Conservation (phyloP, 1,140 invertebrate species). For the Heterodera schachtii region DNA sequence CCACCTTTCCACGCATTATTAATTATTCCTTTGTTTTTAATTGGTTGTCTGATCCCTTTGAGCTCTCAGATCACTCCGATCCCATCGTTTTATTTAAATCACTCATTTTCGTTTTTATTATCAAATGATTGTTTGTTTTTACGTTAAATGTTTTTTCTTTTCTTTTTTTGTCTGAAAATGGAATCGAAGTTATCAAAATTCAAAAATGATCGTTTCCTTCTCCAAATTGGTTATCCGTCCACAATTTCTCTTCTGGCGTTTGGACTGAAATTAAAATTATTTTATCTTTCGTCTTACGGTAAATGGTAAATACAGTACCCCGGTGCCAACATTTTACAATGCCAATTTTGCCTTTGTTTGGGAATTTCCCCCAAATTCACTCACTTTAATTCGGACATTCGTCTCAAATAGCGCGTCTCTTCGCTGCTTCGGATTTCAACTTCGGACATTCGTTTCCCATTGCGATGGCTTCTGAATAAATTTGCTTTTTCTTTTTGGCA, state of each 20-base stretch:
- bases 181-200: not conserved
- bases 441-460: conserved; percentile 40
- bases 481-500: too few relatives aligned
- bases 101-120: not conserved
- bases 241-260: conserved; percentile 26
- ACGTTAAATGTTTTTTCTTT: conserved; percentile 2
- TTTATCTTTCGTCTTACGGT: not conserved
- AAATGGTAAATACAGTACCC: too few relatives aligned
- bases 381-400: conserved; percentile 53
- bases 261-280: conserved; percentile 13
- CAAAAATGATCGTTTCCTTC: conserved; percentile 5
- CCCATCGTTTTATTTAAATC: not conserved
- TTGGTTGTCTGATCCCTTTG: conserved; percentile 1
- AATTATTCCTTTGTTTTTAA: not conserved
- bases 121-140: not conserved
- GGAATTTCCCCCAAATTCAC: not conserved
- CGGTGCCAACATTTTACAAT: too few relatives aligned
- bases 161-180: not conserved
- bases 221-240: conserved; percentile 3
- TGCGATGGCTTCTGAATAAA: conserved; percentile 6
- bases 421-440: conserved; percentile 51
- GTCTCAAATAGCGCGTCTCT: conserved; percentile 46
- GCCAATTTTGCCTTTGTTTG: too few relatives aligned
- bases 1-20: not conserved
- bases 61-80: not conserved